Evolutionary conservation across 2,113 vertebrate species (phyloP), one percentile per base, ranked within the genome.

Genomic region (Podarcis muralis): DNA sequence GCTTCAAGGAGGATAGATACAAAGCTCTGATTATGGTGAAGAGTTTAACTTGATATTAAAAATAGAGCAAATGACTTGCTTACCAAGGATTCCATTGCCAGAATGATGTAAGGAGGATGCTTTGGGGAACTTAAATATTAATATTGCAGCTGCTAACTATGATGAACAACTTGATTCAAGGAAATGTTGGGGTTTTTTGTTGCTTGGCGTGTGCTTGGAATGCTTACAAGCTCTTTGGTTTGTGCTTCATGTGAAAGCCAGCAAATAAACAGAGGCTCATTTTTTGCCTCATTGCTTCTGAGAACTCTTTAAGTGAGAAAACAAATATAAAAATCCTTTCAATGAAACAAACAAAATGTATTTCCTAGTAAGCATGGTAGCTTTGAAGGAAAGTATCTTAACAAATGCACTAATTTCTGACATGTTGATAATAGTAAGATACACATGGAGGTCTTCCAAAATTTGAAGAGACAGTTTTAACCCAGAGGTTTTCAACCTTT

Each of bases 141-240:
- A 25, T 74, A 72, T 84, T 74, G n/a, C 32, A 20, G 30, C 69
- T 76, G 53, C 71, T 37, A 62, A 76, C 6, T 4, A 62, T 37
- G 59, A 75, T 32, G 59, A 37, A 37, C 30, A 74, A 27, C 13
- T 32, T 76, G 12, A 25, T 75, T 62, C 48, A 48, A 59, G 43
- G 20, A 32, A 35, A 32, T 57, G 57, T 16, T 8, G 15, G 15
- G 40, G 7, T 30, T 57, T 48, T 18, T 18, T 35, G 48, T 18
- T 62, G 48, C 27, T 59, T 80, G 7, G 66, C 7, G 43, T 83
- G 37, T 30, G 25, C 43, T 16, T 69, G 68, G 43, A 81, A 94
- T 93, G 89, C 15, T 84, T 87, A 74, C 66, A 35, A 68, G 83
- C 93, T 90, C 91, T 86, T 92, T 83, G 43, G 3, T 30, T 32